These are phyloP conservation scores for Euphysa ruthae DNA, from an alignment of 30 jellyfish, hydroid and myxozoan genomes.

Conservation along the genomic window DNA sequence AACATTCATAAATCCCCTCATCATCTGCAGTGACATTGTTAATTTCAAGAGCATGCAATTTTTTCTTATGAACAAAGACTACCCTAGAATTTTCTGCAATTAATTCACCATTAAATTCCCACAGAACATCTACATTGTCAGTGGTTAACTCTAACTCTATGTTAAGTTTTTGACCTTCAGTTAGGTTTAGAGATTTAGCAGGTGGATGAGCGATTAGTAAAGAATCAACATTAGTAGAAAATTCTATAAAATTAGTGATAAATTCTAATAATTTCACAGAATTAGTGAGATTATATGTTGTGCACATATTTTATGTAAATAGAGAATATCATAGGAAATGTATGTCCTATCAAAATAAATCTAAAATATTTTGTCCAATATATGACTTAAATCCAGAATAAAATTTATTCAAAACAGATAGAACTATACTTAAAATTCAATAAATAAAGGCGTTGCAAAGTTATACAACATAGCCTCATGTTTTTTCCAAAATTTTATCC, in stretches of 20 bases:
- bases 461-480: no score
- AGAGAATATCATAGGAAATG: no score
- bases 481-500: no score
- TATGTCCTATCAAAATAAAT: no score
- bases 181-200: not conserved
- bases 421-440: no score
- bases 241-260: constrained; percentile 4
- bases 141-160: constrained; percentile 5
- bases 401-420: no score
- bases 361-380: no score
- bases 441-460: no score
- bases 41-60: not conserved
- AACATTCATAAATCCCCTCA: constrained; percentile 23
- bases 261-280: no score
- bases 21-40: not conserved
- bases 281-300: no score
- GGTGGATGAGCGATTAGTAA: not conserved
- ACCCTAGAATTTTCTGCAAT: not conserved
- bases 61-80: not conserved
- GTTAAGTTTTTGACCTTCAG: constrained; percentile 6
- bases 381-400: no score
- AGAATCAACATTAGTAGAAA: not conserved
- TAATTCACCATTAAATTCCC: constrained; percentile 16
- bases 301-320: no score
- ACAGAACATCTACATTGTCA: constrained; percentile 11